phyloP scores from a whole-genome alignment of 2,888 invertebrate species.

The Heteropelma amictum region DNA sequence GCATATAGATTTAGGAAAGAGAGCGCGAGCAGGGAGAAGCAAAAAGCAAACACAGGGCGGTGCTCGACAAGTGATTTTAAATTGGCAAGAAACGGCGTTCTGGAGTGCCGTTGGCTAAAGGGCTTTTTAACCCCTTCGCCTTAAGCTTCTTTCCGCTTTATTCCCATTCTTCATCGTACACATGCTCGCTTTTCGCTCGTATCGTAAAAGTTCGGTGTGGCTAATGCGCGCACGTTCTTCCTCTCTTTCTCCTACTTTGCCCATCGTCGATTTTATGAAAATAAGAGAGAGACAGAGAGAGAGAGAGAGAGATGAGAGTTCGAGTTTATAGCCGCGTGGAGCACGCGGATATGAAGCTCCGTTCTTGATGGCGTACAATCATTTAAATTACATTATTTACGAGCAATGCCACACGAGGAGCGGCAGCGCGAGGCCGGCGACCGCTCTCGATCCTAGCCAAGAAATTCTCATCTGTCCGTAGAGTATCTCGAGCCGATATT shows the following conservation, averaged over 20 bases:
- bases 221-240: too few relatives aligned
- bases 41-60: slow-evolving; percentile 37
- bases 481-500: slow-evolving; percentile 20
- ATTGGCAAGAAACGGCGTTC: slow-evolving; percentile 58
- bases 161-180: background rate
- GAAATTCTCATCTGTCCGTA: slow-evolving; percentile 44
- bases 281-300: too few relatives aligned
- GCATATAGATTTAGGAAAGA: background rate
- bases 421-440: slow-evolving; percentile 47
- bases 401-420: slow-evolving; percentile 59
- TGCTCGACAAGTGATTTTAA: slow-evolving; percentile 66
- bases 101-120: slow-evolving; percentile 40
- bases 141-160: background rate
- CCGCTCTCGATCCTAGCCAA: slow-evolving; percentile 23
- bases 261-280: slow-evolving; percentile 36
- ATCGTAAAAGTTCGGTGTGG: too few relatives aligned
- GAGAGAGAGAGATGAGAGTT: too few relatives aligned
- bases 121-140: slow-evolving; percentile 12
- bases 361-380: slow-evolving; percentile 52
- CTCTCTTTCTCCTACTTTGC: slow-evolving; percentile 3
- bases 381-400: slow-evolving; percentile 67
- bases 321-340: slow-evolving; percentile 44
- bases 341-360: slow-evolving; percentile 49
- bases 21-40: background rate
- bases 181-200: background rate